Evolutionary conservation across 1,140 invertebrate genomes (phyloP).

Genomic region (Hylyphantes graminicola): DNA sequence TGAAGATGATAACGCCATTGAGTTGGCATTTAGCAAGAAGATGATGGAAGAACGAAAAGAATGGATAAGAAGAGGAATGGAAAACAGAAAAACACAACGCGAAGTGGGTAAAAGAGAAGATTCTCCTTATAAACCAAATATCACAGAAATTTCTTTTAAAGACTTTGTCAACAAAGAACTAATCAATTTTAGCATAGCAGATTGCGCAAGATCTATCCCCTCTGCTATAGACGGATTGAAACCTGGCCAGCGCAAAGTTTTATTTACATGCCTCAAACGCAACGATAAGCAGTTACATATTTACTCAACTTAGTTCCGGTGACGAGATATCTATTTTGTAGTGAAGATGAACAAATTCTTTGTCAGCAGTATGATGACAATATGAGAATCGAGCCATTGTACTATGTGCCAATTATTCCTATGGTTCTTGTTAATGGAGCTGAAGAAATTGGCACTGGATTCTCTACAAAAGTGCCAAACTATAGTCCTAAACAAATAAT

Average conservation of each 20-base stretch:
- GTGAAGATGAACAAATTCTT: slow-evolving; percentile 70
- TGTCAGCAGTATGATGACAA: slow-evolving; percentile 72
- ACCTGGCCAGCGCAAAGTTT: slow-evolving; percentile 93
- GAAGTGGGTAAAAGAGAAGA: slow-evolving; percentile 89
- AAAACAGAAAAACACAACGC: slow-evolving; percentile 87
- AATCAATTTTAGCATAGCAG: slow-evolving; percentile 95
- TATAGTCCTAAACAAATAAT: slow-evolving; percentile 72
- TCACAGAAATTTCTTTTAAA: slow-evolving; percentile 83
- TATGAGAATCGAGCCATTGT: slow-evolving; percentile 71
- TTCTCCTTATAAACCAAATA: slow-evolving; percentile 94
- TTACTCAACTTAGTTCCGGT: slow-evolving; percentile 70
- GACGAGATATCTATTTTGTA: slow-evolving; percentile 69
- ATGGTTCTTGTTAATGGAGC: slow-evolving; percentile 73
- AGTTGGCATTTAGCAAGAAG: slow-evolving; percentile 97
- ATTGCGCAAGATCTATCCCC: slow-evolving; percentile 97
- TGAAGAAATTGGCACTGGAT: slow-evolving; percentile 71
- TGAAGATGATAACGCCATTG: slow-evolving; percentile 92
- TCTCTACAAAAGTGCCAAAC: slow-evolving; percentile 73
- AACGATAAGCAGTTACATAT: slow-evolving; percentile 89
- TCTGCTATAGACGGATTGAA: slow-evolving; percentile 96
- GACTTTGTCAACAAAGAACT: slow-evolving; percentile 99
- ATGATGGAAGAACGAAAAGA: slow-evolving; percentile 95
- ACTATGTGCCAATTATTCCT: slow-evolving; percentile 72
- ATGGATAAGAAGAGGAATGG: slow-evolving; percentile 97
- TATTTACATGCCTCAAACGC: slow-evolving; percentile 96